phyloP scores from a whole-genome alignment of 2,797 vertebrate species.

The Glyptemys insculpta region DNA sequence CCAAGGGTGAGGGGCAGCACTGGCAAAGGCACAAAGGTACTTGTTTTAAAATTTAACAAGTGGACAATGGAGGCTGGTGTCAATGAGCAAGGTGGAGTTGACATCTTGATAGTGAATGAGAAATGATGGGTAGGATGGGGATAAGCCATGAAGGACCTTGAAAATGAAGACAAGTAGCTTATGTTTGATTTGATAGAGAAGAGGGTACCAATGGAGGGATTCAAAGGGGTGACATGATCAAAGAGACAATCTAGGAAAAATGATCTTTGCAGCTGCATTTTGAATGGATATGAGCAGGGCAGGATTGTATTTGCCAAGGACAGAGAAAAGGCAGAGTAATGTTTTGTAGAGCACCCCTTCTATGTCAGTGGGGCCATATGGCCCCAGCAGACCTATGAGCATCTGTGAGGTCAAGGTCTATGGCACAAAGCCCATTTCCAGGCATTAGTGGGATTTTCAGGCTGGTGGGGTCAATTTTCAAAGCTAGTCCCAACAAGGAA shows the following conservation, averaged over 20 bases:
- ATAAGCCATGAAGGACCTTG: rapidly evolving
- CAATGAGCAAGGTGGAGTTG: rapidly evolving
- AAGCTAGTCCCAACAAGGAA: too few relatives aligned
- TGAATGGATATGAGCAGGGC: too few relatives aligned
- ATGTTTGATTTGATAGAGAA: background rate
- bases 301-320: too few relatives aligned
- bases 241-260: background rate
- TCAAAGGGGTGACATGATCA: background rate
- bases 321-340: too few relatives aligned
- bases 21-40: rapidly evolving
- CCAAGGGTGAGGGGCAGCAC: background rate
- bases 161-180: background rate
- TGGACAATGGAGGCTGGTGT: rapidly evolving
- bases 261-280: too few relatives aligned
- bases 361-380: too few relatives aligned
- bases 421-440: too few relatives aligned
- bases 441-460: too few relatives aligned
- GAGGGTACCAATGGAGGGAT: background rate
- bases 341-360: too few relatives aligned
- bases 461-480: too few relatives aligned
- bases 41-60: rapidly evolving
- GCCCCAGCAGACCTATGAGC: too few relatives aligned
- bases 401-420: too few relatives aligned
- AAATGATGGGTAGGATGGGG: rapidly evolving
- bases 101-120: rapidly evolving